Conservation (phyloP, 2,888 invertebrate species). For the Pherbina coryleti region DNA sequence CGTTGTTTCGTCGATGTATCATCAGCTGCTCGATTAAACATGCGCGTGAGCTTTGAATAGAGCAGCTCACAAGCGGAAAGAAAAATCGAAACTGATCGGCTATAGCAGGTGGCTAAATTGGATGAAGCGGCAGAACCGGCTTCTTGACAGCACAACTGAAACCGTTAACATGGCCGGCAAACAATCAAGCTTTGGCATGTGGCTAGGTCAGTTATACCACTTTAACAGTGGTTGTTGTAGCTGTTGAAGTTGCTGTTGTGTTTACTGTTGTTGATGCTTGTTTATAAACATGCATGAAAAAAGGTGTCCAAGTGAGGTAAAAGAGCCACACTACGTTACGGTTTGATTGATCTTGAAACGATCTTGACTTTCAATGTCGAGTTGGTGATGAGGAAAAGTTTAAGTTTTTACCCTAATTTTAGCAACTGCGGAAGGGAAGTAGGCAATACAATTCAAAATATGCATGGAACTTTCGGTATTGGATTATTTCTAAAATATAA, state of each 20-base stretch:
- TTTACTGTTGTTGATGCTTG: neutral
- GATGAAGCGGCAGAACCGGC: neutral
- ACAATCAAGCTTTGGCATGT: neutral
- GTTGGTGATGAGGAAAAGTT: neutral
- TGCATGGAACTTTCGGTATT: too few relatives aligned
- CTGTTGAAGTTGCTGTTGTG: neutral
- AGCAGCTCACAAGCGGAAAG: neutral
- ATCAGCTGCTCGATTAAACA: neutral
- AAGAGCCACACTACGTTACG: neutral
- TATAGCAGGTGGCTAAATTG: neutral
- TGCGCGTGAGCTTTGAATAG: neutral
- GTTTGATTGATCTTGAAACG: neutral
- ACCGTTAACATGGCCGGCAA: neutral
- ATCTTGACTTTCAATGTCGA: neutral
- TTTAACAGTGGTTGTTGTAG: neutral
- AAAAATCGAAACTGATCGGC: constrained; percentile 3
- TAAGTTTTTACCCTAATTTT: neutral
- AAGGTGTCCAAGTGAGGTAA: neutral
- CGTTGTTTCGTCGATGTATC: neutral
- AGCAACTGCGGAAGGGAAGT: neutral
- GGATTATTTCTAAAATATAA: too few relatives aligned
- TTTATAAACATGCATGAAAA: neutral
- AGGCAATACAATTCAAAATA: neutral
- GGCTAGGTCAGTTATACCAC: constrained; percentile 4
- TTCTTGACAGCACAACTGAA: neutral